Evolutionary conservation across 2,113 vertebrate genomes (phyloP), one percentile per base, ranked within the genome.

Genomic region (Ailuropoda melanoleuca): DNA sequence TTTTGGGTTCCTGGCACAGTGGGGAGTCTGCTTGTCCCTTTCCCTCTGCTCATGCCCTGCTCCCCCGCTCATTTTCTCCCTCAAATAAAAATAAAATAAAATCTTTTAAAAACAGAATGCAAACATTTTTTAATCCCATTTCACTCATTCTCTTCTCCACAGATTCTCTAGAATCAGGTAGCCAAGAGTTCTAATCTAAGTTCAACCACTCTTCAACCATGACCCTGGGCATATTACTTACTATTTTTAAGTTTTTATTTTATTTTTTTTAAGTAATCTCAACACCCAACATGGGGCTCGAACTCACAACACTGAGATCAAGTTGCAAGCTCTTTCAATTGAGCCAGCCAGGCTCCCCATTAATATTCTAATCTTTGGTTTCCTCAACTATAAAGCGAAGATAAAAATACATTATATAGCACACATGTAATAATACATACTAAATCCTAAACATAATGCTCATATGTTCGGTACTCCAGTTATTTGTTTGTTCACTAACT

Each of bases 321-420:
- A 56, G 6, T 56, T 8, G 19, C 62, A 64, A 64, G 29, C 62
- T 64, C 62, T 64, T 64, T 64, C 62, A 64, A 3, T 64, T 64
- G 62, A 64, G 12, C 29, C 29, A 64, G 62, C 62, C 62, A 15
- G 29, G 29, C 29, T 7, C 29, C 62, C 62, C 29, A 64, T 64
- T 64, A 62, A 26, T 29, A 62, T 83, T 55, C 13, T 37, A 96
- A 83, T 62, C 19, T 46, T 82, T 5, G 1, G 8, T 70, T 91
- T 94, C 55, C 80, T 88, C 39, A 34, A 31, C 34, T 88, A 29
- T 83, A 94, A 94, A 91, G 88, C n/a, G 19, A 88, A 90, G 70
- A 68, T 84, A 58, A 86, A 93, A 85, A 31, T 66, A 23, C 8
- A 68, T 88, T 74, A 46, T 29, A 43, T n/a, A 83, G n/a, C 64